Evolutionary conservation across 1,140 invertebrate genomes (phyloP).

Genomic region (Drosophila lacertosa): DNA sequence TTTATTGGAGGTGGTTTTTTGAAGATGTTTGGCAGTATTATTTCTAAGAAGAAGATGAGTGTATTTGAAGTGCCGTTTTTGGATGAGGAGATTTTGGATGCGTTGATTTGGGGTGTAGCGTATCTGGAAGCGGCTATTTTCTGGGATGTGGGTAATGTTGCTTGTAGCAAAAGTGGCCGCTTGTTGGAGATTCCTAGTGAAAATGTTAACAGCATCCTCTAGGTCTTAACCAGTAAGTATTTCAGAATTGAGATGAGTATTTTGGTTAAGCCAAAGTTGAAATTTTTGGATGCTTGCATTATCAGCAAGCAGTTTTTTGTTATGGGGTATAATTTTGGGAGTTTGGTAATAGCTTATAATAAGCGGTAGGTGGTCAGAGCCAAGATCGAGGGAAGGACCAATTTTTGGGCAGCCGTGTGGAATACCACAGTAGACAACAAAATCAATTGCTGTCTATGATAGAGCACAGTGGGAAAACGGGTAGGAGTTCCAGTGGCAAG

Average conservation of each 20-base stretch:
- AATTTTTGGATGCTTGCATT: constrained; percentile 1
- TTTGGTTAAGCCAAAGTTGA: not conserved
- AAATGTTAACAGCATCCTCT: constrained; percentile 6
- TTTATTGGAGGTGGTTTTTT: too few species aligned
- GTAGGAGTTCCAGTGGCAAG: constrained; percentile 10
- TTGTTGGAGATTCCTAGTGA: constrained; percentile 1
- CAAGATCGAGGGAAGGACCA: not conserved
- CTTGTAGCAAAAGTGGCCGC: not conserved
- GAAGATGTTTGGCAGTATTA: not conserved
- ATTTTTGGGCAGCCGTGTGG: not conserved
- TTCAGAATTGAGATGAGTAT: not conserved
- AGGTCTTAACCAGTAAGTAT: not conserved
- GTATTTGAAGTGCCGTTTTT: not conserved
- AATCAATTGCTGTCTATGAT: constrained; percentile 4
- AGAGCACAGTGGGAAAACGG: constrained; percentile 2
- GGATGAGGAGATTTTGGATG: not conserved
- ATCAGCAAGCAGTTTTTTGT: too few species aligned
- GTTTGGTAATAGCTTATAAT: too few species aligned
- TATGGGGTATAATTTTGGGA: too few species aligned
- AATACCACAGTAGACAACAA: constrained; percentile 3
- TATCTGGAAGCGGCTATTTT: not conserved
- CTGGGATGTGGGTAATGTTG: not conserved
- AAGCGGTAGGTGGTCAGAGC: constrained; percentile 9
- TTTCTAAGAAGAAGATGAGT: not conserved
- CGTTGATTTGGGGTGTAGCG: not conserved